Conservation (phyloP, 2,113 vertebrate genomes). For the Tupaia chinensis region DNA sequence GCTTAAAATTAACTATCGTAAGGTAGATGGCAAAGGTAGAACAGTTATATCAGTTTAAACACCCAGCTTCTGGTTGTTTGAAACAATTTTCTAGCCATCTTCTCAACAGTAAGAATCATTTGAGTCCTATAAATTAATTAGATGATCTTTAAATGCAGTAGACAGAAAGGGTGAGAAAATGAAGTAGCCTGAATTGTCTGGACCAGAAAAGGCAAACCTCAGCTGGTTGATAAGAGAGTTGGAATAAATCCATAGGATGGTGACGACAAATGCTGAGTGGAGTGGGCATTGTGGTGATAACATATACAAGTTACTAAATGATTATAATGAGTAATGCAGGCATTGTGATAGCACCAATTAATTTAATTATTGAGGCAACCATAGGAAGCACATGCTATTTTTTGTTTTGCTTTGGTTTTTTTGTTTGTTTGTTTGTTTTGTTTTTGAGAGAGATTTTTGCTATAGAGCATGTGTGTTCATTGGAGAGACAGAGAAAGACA, state of each 20-base stretch:
- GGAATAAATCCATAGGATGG: background rate
- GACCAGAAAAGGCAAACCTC: background rate
- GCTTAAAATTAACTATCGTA: background rate
- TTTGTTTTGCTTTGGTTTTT: background rate
- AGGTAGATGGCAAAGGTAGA: background rate
- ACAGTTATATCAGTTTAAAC: background rate
- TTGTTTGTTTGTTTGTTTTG: no score
- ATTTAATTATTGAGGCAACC: background rate
- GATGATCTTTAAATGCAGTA: background rate
- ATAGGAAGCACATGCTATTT: background rate
- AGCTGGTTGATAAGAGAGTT: background rate
- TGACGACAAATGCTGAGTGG: background rate
- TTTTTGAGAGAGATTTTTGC: no score
- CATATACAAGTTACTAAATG: conserved; percentile 9
- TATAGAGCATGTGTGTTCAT: no score
- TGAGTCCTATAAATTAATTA: background rate
- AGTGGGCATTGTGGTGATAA: background rate
- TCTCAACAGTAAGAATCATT: background rate
- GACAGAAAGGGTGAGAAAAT: background rate
- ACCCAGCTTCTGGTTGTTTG: background rate
- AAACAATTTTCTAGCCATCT: background rate
- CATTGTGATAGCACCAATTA: background rate
- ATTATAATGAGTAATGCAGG: background rate
- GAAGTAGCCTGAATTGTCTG: background rate
- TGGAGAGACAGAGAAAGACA: no score